phyloP scores from a whole-genome alignment of 2,888 invertebrate species.

The Chesias legatella region DNA sequence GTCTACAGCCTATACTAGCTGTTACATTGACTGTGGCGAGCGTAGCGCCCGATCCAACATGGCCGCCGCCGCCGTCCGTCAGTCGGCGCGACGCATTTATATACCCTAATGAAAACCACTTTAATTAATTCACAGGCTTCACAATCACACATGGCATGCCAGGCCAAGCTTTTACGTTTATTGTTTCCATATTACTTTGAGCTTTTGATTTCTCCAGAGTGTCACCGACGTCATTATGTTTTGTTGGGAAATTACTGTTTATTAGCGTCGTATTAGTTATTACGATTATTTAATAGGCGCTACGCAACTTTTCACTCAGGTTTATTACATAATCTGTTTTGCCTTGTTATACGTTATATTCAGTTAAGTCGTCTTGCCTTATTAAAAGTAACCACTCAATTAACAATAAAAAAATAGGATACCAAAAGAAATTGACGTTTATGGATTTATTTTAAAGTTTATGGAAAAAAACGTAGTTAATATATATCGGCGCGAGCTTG shows the following conservation, averaged over 20 bases:
- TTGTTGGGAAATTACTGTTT: constrained; percentile 59
- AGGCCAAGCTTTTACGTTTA: constrained; percentile 73
- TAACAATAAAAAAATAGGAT: too few species aligned
- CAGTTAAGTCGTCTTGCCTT: too few species aligned
- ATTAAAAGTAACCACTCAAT: too few species aligned
- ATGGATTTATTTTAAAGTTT: too few species aligned
- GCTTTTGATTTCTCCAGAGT: constrained; percentile 78
- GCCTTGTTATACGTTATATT: constrained; percentile 8
- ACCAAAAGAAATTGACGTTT: too few species aligned
- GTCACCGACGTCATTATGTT: constrained; percentile 63
- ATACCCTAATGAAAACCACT: constrained; percentile 76
- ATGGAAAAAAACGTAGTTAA: too few species aligned
- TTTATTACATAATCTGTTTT: constrained; percentile 44
- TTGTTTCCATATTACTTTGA: constrained; percentile 76
- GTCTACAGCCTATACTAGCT: constrained; percentile 15
- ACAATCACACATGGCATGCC: constrained; percentile 68
- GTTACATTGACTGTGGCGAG: constrained; percentile 7
- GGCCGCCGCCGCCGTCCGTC: constrained; percentile 33
- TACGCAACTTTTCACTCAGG: constrained; percentile 65
- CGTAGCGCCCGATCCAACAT: constrained; percentile 38
- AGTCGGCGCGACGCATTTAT: constrained; percentile 45
- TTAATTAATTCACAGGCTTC: constrained; percentile 74
- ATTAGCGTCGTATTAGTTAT: constrained; percentile 48
- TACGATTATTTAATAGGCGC: constrained; percentile 52
- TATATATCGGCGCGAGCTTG: too few species aligned